These are phyloP conservation scores for Orchestia grillus DNA, from an alignment of 1,140 invertebrate species.

Conservation along the genomic window DNA sequence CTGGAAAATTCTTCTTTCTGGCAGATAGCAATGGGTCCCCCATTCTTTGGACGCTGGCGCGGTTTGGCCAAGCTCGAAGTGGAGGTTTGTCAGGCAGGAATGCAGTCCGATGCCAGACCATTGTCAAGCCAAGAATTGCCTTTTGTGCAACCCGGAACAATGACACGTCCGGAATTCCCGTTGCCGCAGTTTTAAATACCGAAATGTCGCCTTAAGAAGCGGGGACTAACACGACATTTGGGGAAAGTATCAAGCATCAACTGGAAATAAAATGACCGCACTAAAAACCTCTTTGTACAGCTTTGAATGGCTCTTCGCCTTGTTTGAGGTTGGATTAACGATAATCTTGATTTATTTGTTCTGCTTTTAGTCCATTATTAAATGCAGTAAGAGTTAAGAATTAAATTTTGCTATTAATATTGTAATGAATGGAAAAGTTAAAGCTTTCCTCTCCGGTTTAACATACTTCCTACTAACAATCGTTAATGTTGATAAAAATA, in stretches of 20 bases:
- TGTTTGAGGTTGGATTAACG: too few relatives aligned
- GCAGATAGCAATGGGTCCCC: constrained; percentile 6
- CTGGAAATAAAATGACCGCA: neutral
- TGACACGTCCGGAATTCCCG: constrained; percentile 50
- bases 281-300: neutral
- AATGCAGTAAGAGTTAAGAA: too few relatives aligned
- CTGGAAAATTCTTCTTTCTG: constrained; percentile 36
- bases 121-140: constrained; percentile 52
- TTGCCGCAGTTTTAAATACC: constrained; percentile 50
- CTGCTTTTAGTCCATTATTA: too few relatives aligned
- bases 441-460: too few relatives aligned
- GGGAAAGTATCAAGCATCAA: neutral
- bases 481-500: too few relatives aligned
- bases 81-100: constrained; percentile 35
- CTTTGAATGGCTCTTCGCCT: too few relatives aligned
- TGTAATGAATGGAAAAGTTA: too few relatives aligned
- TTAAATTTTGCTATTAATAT: too few relatives aligned
- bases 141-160: constrained; percentile 54
- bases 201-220: neutral
- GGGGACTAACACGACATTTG: neutral
- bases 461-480: too few relatives aligned
- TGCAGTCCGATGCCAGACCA: constrained; percentile 53
- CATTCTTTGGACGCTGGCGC: neutral
- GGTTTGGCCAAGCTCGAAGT: constrained; percentile 13
- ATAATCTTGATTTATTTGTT: too few relatives aligned